phyloP scores from a whole-genome alignment of 2,113 vertebrate species.

The Gallinago media region DNA sequence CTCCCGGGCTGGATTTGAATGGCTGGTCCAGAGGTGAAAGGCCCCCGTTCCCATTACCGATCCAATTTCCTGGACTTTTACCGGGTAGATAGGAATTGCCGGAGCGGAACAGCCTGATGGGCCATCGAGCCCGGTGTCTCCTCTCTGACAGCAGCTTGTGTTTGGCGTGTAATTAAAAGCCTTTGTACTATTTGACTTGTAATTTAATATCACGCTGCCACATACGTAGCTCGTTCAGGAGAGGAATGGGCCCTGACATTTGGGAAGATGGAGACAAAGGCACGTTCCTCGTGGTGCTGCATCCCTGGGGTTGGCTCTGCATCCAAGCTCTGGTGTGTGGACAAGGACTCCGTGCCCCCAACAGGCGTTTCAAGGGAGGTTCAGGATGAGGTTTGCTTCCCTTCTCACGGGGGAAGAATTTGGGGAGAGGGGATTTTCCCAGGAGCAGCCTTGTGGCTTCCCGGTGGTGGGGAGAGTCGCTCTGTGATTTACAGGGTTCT shows the following conservation, averaged over 20 bases:
- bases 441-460: background rate
- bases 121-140: conserved; percentile 72
- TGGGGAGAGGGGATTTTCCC: background rate
- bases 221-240: conserved; percentile 10
- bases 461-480: fast-evolving
- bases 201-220: conserved; percentile 45
- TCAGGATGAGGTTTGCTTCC: background rate
- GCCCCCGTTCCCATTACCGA: conserved; percentile 80
- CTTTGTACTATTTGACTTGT: conserved; percentile 66
- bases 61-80: conserved; percentile 81
- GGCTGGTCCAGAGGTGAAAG: conserved; percentile 80
- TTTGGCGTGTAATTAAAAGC: conserved; percentile 63
- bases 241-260: background rate
- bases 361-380: fast-evolving
- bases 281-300: fast-evolving
- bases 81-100: conserved; percentile 76
- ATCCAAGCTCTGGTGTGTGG: fast-evolving
- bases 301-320: fast-evolving
- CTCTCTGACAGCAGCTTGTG: conserved; percentile 67
- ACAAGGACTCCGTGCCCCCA: background rate
- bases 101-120: conserved; percentile 77
- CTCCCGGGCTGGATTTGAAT: conserved; percentile 41
- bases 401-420: fast-evolving
- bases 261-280: background rate
- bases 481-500: conserved; percentile 29